A percentile compares a stretch with the other conserved stretches of the same genome.
These are phyloP conservation scores for Oryzias sinensis DNA, from an alignment of 2,797 vertebrate species.

Conservation along the genomic window DNA sequence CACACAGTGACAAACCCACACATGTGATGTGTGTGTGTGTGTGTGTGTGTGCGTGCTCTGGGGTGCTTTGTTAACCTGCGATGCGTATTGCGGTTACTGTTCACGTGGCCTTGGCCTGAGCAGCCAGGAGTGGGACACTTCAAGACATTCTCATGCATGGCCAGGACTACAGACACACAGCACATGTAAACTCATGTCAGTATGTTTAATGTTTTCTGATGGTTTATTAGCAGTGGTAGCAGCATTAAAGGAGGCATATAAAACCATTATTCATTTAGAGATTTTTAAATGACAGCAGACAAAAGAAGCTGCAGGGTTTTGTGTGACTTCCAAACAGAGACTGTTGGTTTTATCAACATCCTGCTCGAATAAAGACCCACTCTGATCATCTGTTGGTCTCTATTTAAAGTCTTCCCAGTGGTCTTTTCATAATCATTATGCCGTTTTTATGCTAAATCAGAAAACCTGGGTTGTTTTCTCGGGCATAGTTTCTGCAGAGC, in stretches of 20 bases:
- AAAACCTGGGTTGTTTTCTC: too few relatives aligned
- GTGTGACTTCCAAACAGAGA: too few relatives aligned
- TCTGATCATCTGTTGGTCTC: too few relatives aligned
- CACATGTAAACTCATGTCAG: constrained; percentile 42
- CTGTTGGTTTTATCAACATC: too few relatives aligned
- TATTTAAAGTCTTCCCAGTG: too few relatives aligned
- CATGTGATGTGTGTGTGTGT: constrained; percentile 3
- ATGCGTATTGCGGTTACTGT: constrained; percentile 99
- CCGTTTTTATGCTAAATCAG: too few relatives aligned
- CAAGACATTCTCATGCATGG: constrained; percentile 98
- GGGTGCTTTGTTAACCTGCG: constrained; percentile 83
- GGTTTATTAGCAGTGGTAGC: constrained; percentile 1
- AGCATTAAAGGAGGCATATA: constrained; percentile 7
- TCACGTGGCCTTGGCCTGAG: constrained; percentile 97
- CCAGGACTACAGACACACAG: constrained; percentile 86
- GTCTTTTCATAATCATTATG: too few relatives aligned
- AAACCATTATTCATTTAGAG: background rate
- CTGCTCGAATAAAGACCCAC: too few relatives aligned
- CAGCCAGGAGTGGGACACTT: constrained; percentile 98
- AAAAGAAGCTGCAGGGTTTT: too few relatives aligned
- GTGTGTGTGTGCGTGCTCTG: background rate
- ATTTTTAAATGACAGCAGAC: too few relatives aligned
- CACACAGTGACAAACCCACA: too few relatives aligned
- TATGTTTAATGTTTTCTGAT: constrained; percentile 24
- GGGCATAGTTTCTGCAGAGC: too few relatives aligned